Conservation (phyloP, 2,113 vertebrate species). For the Orthonyx spaldingii region DNA sequence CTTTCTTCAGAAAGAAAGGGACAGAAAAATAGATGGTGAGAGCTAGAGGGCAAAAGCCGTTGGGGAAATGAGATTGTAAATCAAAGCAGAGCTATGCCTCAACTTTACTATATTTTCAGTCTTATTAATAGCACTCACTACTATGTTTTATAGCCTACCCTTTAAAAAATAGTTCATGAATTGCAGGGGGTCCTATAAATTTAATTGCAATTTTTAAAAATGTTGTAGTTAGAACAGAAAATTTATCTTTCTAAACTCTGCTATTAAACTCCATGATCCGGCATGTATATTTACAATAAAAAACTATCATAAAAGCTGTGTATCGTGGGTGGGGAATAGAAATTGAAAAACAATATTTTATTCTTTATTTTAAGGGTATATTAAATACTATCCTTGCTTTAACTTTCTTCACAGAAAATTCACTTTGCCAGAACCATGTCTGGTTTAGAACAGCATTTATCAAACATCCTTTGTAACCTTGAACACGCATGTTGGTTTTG, state of each 20-base stretch:
- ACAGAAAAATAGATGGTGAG: background rate
- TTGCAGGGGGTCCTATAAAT: background rate
- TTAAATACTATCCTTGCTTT: background rate
- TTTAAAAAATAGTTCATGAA: background rate
- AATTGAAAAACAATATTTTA: background rate
- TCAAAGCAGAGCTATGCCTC: background rate
- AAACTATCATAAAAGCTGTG: background rate
- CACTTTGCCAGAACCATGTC: background rate
- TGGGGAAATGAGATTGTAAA: background rate
- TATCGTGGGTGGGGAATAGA: background rate
- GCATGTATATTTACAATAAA: background rate
- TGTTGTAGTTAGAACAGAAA: background rate
- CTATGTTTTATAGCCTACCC: background rate
- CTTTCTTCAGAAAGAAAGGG: background rate
- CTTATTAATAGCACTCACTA: background rate
- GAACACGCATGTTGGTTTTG: fast-evolving
- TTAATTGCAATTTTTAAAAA: background rate
- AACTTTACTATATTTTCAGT: background rate
- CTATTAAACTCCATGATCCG: background rate
- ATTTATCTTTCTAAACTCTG: background rate
- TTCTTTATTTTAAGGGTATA: background rate
- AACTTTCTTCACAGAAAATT: background rate
- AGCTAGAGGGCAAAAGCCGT: background rate
- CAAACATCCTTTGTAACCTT: background rate
- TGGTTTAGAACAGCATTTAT: background rate